Conservation (phyloP, 2,797 vertebrate genomes). For the Orestias chungarensis region DNA sequence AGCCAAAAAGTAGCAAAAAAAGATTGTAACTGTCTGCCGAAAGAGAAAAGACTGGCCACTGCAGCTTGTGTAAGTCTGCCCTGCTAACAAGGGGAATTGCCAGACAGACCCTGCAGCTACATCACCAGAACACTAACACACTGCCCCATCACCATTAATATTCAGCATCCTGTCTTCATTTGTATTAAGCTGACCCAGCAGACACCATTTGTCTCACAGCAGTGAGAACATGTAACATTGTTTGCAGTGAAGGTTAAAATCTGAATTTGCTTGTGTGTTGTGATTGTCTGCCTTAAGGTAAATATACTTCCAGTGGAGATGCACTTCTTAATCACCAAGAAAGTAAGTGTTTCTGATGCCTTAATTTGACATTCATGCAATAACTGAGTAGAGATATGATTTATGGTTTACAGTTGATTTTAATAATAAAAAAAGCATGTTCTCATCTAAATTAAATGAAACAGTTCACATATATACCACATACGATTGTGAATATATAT, state of each 20-base stretch:
- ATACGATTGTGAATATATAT: no score
- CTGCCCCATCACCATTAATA: slow-evolving; percentile 44
- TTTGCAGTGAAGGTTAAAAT: slow-evolving; percentile 31
- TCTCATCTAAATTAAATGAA: background rate
- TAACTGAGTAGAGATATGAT: background rate
- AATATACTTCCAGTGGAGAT: background rate
- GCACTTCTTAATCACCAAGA: background rate
- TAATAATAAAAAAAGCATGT: no score
- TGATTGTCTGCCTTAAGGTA: slow-evolving; percentile 2
- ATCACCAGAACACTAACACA: slow-evolving; percentile 8
- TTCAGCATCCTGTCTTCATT: slow-evolving; percentile 44
- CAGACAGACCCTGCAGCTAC: slow-evolving; percentile 35
- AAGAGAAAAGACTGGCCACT: slow-evolving; percentile 34
- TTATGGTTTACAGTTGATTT: background rate
- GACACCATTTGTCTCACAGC: slow-evolving; percentile 20
- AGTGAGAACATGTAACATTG: background rate
- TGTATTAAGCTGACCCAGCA: slow-evolving; percentile 32
- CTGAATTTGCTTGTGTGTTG: slow-evolving; percentile 8
- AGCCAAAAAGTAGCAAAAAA: slow-evolving; percentile 11
- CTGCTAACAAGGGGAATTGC: slow-evolving; percentile 52
- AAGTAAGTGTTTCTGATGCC: background rate
- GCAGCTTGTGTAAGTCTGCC: slow-evolving; percentile 5
- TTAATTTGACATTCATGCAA: background rate
- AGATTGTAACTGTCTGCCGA: background rate
- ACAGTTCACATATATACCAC: background rate